These are phyloP conservation scores for Phaenicophaeus curvirostris DNA, from an alignment of 2,797 vertebrate genomes.

Conservation along the genomic window DNA sequence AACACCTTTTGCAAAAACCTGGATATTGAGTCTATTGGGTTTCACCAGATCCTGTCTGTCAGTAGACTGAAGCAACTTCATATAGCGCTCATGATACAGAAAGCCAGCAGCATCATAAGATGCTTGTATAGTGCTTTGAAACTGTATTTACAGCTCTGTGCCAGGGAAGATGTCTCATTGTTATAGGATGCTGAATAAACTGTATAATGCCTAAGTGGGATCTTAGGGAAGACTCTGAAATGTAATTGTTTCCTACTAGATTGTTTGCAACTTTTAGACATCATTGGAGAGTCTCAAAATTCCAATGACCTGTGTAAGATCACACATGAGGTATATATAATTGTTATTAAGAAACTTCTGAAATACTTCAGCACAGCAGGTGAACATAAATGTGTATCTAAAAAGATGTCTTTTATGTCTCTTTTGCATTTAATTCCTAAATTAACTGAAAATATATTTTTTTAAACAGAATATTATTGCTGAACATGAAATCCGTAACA, in stretches of 20 bases:
- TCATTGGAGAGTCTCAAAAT: neutral
- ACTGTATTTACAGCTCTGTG: neutral
- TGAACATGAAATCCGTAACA: slow-evolving; percentile 98
- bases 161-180: neutral
- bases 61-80: neutral
- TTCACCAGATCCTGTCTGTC: neutral
- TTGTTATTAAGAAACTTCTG: neutral
- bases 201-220: neutral
- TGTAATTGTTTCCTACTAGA: neutral
- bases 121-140: neutral
- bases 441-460: slow-evolving; percentile 20
- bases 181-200: neutral
- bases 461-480: slow-evolving; percentile 92
- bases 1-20: neutral
- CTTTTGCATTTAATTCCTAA: neutral
- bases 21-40: neutral
- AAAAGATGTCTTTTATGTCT: neutral
- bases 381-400: neutral
- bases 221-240: neutral
- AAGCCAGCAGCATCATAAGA: neutral
- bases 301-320: neutral
- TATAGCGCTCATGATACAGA: neutral
- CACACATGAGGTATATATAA: neutral
- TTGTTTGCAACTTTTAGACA: neutral
- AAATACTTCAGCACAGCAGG: neutral